A percentile compares a stretch with the other conserved stretches of the same genome.
phyloP scores from a whole-genome alignment of 2,113 vertebrate genomes.

The Thunnus thynnus region DNA sequence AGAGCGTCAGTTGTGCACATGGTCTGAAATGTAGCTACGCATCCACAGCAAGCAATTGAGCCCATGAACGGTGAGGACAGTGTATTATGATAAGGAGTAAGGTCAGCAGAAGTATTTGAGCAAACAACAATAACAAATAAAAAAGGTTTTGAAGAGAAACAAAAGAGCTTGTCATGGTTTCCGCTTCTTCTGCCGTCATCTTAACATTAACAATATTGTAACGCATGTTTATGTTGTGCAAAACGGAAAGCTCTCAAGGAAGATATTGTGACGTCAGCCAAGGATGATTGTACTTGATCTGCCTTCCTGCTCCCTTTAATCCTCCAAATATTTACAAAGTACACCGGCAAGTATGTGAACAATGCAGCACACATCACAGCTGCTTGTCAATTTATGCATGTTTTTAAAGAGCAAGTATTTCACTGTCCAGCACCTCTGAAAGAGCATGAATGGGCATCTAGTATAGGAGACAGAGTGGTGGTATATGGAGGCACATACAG shows the following conservation, averaged over 20 bases:
- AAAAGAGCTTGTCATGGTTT: neutral
- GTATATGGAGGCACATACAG: neutral
- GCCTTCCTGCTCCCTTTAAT: neutral
- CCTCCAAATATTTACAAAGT: neutral
- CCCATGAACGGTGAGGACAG: neutral
- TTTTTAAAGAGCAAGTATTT: neutral
- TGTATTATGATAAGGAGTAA: neutral
- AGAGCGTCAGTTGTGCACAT: neutral
- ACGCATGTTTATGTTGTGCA: neutral
- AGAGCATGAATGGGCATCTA: neutral
- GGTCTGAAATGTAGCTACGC: neutral
- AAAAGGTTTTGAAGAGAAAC: neutral
- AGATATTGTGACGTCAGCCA: neutral
- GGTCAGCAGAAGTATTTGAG: neutral
- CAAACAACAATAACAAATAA: neutral
- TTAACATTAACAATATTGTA: neutral
- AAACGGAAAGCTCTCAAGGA: neutral
- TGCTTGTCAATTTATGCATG: neutral
- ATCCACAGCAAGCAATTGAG: neutral
- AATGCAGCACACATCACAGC: neutral
- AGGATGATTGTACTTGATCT: neutral
- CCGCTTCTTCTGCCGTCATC: too few species aligned
- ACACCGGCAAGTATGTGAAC: conserved; percentile 6
- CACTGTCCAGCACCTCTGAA: neutral
- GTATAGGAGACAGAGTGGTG: neutral